Conservation (phyloP, 2,113 vertebrate genomes). For the Proteles cristata region DNA sequence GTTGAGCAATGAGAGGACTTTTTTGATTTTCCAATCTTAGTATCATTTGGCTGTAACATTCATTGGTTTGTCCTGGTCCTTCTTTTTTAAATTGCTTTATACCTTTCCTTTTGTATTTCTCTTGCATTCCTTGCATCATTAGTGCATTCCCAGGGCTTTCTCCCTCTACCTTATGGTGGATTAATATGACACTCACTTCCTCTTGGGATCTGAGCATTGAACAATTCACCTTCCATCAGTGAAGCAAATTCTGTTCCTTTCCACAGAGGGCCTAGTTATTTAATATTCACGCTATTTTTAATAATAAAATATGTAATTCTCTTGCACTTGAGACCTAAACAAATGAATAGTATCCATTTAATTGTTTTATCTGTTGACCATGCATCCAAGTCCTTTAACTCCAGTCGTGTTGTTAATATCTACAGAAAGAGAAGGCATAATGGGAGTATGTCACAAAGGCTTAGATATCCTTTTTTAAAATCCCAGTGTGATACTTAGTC, state of each 20-base stretch:
- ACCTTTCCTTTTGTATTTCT: not conserved
- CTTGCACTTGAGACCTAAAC: constrained; percentile 51
- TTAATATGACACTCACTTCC: constrained; percentile 31
- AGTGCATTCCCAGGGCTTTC: not conserved
- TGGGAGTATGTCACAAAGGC: constrained; percentile 79
- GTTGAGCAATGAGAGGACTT: not conserved
- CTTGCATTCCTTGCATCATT: not conserved
- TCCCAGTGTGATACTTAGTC: constrained; percentile 81
- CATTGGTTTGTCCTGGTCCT: constrained; percentile 61
- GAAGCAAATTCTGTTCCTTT: constrained; percentile 53
- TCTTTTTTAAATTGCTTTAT: constrained; percentile 55
- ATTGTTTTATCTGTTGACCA: constrained; percentile 65
- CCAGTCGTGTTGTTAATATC: constrained; percentile 62
- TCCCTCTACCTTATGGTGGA: constrained; percentile 37
- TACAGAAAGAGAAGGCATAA: constrained; percentile 71
- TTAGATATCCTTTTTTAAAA: constrained; percentile 80
- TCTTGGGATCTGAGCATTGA: constrained; percentile 60
- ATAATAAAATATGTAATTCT: constrained; percentile 62
- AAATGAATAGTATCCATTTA: constrained; percentile 67
- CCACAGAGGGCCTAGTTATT: constrained; percentile 21
- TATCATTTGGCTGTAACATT: constrained; percentile 57
- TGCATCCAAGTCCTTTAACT: not conserved
- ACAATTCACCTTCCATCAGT: constrained; percentile 63
- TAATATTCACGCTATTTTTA: constrained; percentile 70
- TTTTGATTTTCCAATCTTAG: constrained; percentile 64